Base-by-base conservation (phyloP, 2,888 invertebrate species). In the Lasioglossum morio region DNA sequence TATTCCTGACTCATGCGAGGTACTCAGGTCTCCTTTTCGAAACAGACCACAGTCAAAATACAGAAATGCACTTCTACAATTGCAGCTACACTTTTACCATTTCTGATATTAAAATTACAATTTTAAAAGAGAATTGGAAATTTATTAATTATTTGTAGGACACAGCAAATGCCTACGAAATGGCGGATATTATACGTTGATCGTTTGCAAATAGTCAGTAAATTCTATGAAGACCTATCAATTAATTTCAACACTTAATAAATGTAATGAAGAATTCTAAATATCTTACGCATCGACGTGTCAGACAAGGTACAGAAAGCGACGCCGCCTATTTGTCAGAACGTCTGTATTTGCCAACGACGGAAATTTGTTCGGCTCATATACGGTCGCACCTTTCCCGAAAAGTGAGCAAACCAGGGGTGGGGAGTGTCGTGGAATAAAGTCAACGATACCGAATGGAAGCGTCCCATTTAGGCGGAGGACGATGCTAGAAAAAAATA, bases 401-500 rank as follows among this genome's bases (percentile, higher is more conserved):
- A 73, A 43, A 73, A 48, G 19, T 72, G 46, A 48, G 27, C 16
- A 30, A 14, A 70, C 69, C 72, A 12, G 34, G 34, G 48, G 48
- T 30, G 14, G 53, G 30, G 48, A 7, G 75, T 43, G 8, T 53
- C 53, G n/a, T 30, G 37, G 82, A 66, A 72, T 48, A 78, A 77
- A 77, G 74, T 77, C 77, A 86, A 80, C 80, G 85, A 81, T 72
- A 73, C 88, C 82, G 79, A 78, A 85, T 82, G 69, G 76, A 85
- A 82, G 60, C 82, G 78, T 60, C 77, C 27, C 72, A 30, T 63
- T 73, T 70, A 30, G 72, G 74, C 10, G 27, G n/a, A 27, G 79
- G 46, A 16, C 14, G 23, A 37, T 34, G 27, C 74, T 72, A 63
- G 73, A 37, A 72, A 80, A 74, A 53, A n/a, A 10, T 10, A 63